phyloP scores from a whole-genome alignment of 1,140 invertebrate genomes.

The Hylaeus anthracinus region DNA sequence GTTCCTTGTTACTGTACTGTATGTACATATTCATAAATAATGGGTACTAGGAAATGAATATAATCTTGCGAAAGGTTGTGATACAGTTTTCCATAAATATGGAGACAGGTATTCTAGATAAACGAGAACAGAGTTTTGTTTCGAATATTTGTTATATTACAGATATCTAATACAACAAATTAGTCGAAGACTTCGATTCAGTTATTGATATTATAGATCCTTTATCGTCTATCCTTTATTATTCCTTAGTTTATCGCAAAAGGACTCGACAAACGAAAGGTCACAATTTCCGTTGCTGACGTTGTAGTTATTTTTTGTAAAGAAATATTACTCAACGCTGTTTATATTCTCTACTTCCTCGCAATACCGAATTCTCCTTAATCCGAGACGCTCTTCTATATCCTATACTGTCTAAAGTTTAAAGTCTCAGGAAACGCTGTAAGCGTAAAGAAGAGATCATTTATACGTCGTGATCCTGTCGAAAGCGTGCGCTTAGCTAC shows the following conservation, averaged over 20 bases:
- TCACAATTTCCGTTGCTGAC: too few relatives aligned
- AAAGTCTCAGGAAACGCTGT: neutral
- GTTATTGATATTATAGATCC: neutral
- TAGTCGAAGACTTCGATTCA: neutral
- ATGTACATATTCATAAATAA: neutral
- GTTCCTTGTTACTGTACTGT: constrained; percentile 23
- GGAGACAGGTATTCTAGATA: constrained; percentile 5
- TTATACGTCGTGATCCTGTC: constrained; percentile 4
- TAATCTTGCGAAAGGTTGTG: constrained; percentile 51
- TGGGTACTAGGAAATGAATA: constrained; percentile 12
- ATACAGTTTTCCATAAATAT: constrained; percentile 8
- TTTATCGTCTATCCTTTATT: too few relatives aligned
- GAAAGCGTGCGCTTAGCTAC: neutral
- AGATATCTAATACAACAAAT: constrained; percentile 43
- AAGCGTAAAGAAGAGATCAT: constrained; percentile 7
- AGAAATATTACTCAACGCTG: too few relatives aligned
- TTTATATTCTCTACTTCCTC: too few relatives aligned
- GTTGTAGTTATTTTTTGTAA: too few relatives aligned
- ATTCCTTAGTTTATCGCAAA: neutral
- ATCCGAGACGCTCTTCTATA: too few relatives aligned
- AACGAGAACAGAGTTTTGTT: neutral
- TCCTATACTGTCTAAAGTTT: too few relatives aligned
- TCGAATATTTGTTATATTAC: constrained; percentile 43
- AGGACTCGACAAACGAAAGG: too few relatives aligned
- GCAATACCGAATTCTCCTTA: too few relatives aligned